A percentile compares a stretch with the other conserved stretches of the same genome.
Evolutionary conservation across 2,797 vertebrate species (phyloP).

Genomic region (Amblyopsis hoosieri): DNA sequence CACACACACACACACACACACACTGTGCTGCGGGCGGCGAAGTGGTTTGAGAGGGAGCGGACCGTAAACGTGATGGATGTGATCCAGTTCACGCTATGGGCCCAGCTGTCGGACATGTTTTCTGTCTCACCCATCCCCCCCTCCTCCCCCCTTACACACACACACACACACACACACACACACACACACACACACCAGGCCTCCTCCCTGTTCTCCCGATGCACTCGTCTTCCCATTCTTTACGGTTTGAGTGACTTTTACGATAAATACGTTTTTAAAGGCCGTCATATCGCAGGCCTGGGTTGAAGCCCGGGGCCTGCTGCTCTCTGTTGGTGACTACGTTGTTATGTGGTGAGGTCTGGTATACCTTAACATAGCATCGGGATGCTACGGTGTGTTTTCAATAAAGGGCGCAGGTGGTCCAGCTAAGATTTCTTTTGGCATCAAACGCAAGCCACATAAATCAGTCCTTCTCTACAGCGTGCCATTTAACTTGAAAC

Average conservation of each 20-base stretch:
- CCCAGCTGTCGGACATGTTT: slow-evolving; percentile 79
- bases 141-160: neutral
- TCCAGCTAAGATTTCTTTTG: slow-evolving; percentile 48
- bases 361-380: slow-evolving; percentile 19
- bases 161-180: slow-evolving; percentile 17
- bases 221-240: slow-evolving; percentile 9
- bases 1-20: slow-evolving; percentile 17
- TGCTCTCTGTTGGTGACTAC: slow-evolving; percentile 27
- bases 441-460: slow-evolving; percentile 49
- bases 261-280: slow-evolving; percentile 55
- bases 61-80: slow-evolving; percentile 81
- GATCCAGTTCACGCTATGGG: slow-evolving; percentile 60
- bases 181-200: neutral
- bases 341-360: slow-evolving; percentile 61
- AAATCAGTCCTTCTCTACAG: slow-evolving; percentile 56
- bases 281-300: slow-evolving; percentile 42
- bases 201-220: neutral
- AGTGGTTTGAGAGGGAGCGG: slow-evolving; percentile 66
- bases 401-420: slow-evolving; percentile 70
- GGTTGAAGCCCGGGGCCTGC: slow-evolving; percentile 33
- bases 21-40: slow-evolving; percentile 42
- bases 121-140: slow-evolving; percentile 62
- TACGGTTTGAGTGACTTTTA: slow-evolving; percentile 33
- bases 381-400: slow-evolving; percentile 63
- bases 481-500: slow-evolving; percentile 37